phyloP scores from a whole-genome alignment of 2,113 vertebrate species.

The Sturnus vulgaris region DNA sequence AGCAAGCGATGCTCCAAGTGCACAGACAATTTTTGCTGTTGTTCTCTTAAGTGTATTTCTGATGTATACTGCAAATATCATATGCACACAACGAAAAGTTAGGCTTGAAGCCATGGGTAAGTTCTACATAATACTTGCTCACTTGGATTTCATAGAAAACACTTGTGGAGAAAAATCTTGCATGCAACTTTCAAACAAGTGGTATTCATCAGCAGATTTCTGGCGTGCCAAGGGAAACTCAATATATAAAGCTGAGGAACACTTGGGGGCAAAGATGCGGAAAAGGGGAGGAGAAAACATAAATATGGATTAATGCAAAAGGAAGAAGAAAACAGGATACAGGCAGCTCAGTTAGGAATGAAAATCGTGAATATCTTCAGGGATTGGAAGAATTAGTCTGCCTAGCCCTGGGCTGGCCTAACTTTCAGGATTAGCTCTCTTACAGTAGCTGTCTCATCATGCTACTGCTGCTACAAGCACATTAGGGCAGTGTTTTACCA shows the following conservation, averaged over 20 bases:
- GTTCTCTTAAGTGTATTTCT: background rate
- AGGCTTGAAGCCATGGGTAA: background rate
- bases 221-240: conserved; percentile 6
- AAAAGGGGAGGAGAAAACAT: background rate
- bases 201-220: conserved; percentile 26
- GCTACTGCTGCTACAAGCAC: background rate
- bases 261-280: background rate
- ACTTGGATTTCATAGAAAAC: background rate
- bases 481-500: background rate
- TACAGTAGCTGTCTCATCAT: background rate
- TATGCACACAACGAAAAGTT: background rate
- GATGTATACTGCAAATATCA: background rate
- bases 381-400: background rate
- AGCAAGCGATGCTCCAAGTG: background rate
- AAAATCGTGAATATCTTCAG: background rate
- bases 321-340: background rate
- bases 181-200: conserved; percentile 34
- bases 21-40: background rate
- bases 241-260: conserved; percentile 9
- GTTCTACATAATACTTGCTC: background rate
- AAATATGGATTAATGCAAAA: background rate
- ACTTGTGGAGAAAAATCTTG: background rate
- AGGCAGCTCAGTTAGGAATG: background rate
- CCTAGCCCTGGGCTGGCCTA: background rate
- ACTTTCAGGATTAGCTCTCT: background rate